Conservation (phyloP, 1,140 invertebrate genomes). For the Platyscapa corneri region DNA sequence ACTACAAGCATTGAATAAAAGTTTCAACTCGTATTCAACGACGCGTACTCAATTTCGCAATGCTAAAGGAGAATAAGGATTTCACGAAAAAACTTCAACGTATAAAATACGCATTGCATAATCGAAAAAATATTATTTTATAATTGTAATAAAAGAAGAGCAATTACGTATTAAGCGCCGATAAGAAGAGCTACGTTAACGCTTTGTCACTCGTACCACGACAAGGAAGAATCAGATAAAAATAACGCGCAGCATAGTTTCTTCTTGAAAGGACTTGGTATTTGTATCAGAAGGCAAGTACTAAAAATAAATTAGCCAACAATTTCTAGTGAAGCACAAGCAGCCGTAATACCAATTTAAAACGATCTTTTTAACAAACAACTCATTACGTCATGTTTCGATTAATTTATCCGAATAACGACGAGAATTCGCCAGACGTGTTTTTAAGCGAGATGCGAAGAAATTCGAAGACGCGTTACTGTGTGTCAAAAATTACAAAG, state of each 20-base stretch:
- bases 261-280: not conserved
- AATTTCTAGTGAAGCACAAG: slow-evolving; percentile 9
- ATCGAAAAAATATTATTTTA: not conserved
- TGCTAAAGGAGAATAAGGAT: no score
- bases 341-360: not conserved
- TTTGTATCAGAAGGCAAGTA: slow-evolving; percentile 4
- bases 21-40: no score
- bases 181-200: not conserved
- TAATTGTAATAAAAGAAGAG: not conserved
- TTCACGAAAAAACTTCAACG: no score
- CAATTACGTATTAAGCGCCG: no score
- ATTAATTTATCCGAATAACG: not conserved
- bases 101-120: not conserved
- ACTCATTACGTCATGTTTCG: not conserved
- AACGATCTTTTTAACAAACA: not conserved
- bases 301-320: slow-evolving; percentile 20
- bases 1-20: no score
- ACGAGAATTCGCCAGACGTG: not conserved
- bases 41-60: no score
- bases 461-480: no score
- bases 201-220: not conserved
- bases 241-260: slow-evolving; percentile 3
- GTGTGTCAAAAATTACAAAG: no score
- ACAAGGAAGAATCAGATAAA: not conserved
- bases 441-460: no score